Base-by-base conservation (phyloP, 1,140 invertebrate genomes). In the Aphis craccivora region DNA sequence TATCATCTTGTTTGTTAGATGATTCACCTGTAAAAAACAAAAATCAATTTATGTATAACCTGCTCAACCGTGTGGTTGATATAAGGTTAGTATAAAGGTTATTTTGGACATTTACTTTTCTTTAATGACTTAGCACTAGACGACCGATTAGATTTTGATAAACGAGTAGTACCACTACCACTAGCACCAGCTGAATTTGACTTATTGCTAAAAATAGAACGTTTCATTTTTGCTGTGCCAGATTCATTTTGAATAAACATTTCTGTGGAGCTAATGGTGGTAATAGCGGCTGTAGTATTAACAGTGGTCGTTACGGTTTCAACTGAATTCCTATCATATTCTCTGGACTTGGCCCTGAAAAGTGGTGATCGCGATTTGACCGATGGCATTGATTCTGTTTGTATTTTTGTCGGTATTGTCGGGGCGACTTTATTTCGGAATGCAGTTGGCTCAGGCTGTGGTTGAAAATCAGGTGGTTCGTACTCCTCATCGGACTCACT, bases 371-470 rank as follows among this genome's bases (percentile, higher is more conserved):
- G 76, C 6, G 91, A 93, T 30, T 40, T 20, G 3, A n/a, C 35
- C 23, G n/a, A 43, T 43, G 35, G 76, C 14, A 53, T 40, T 43
- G 81, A n/a, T 84, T 93, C 91, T 37, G 45, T 2, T 48, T 51
- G 43, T 23, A 22, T 25, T 30, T n/a, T 43, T 43, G 45, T 37
- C 18, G 22, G 4, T 14, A 83, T 86, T 51, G 23, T 55, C 35
- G 91, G 91, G 1, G 48, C 30, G 11, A 93, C 81, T 93, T 86
- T 93, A 51, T 93, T 93, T n/a, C 91, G 45, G 35, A 93, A 93
- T 30, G 81, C 81, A 53, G 55, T 20, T 53, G 81, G 8, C 25
- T 35, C 91, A 9, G 91, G 81, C 5, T n/a, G 45, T 23, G 91
- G 67, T 30, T n/a, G 37, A n/a, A 55, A 1, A 40, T 30, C 37